Percentiles rank a stretch among this genome's conserved stretches.
Evolutionary conservation across 2,797 vertebrate genomes (phyloP).

Genomic region (Sebastes steindachneri): DNA sequence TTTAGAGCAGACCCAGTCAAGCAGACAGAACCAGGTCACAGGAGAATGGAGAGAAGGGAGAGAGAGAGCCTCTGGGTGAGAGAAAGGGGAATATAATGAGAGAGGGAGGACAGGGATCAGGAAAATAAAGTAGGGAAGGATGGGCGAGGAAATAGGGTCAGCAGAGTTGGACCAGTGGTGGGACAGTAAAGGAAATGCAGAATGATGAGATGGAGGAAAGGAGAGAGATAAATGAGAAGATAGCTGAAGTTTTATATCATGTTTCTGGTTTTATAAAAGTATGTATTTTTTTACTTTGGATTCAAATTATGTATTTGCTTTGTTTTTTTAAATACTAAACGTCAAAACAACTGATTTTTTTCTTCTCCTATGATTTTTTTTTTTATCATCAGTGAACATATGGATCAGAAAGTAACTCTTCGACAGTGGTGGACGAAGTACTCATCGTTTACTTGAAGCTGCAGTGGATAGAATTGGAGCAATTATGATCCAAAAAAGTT

Average conservation of each 20-base stretch:
- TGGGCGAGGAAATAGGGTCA: conserved; percentile 38
- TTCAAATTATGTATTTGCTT: not conserved
- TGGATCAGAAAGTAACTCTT: not conserved
- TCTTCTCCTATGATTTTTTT: not conserved
- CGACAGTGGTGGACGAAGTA: not conserved
- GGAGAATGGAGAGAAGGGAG: conserved; percentile 68
- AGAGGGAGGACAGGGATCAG: not conserved
- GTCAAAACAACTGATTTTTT: not conserved
- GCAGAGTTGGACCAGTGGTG: not conserved
- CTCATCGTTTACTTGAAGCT: not conserved
- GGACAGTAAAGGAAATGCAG: not conserved
- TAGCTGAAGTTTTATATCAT: not conserved
- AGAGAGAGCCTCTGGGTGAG: conserved; percentile 59
- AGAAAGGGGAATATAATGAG: conserved; percentile 52
- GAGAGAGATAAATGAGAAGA: not conserved
- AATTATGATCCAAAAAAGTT: no score
- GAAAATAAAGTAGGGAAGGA: conserved; percentile 27
- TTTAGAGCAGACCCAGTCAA: conserved; percentile 73
- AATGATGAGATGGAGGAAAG: conserved; percentile 2
- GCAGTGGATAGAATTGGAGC: not conserved
- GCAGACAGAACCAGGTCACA: conserved; percentile 82
- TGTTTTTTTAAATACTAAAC: not conserved
- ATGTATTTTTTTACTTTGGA: not conserved
- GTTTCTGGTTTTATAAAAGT: not conserved
- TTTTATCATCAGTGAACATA: not conserved